A percentile compares a stretch with the other conserved stretches of the same genome.
Conservation (phyloP, 2,113 vertebrate genomes). For the Macrotis lagotis region DNA sequence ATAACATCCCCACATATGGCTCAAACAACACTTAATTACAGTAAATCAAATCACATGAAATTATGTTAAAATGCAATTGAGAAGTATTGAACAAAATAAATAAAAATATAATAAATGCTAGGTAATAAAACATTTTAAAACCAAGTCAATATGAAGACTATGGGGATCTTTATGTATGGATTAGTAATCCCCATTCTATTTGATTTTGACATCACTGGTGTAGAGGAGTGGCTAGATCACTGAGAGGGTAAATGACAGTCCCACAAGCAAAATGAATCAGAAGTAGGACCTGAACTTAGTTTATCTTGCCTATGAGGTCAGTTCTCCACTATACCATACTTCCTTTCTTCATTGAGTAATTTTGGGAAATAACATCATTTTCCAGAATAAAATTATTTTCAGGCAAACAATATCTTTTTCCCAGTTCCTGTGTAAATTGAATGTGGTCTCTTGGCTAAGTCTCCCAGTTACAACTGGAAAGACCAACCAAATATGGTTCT, state of each 20-base stretch:
- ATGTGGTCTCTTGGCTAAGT: conserved; percentile 25
- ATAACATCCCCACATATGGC: not conserved
- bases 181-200: not conserved
- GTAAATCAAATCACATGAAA: not conserved
- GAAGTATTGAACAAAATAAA: not conserved
- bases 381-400: not conserved
- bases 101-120: not conserved
- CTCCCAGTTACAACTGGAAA: not conserved
- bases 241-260: not conserved
- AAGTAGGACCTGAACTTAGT: not conserved
- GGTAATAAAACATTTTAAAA: not conserved
- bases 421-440: conserved; percentile 62
- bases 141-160: not conserved
- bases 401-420: conserved; percentile 52
- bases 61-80: not conserved
- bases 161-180: not conserved
- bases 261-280: not conserved
- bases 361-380: not conserved
- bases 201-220: not conserved
- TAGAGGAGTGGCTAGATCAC: not conserved
- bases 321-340: not conserved
- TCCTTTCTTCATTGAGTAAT: not conserved
- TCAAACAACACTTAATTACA: not conserved
- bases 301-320: not conserved
- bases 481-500: conserved; percentile 35